phyloP scores from a whole-genome alignment of 2,888 invertebrate genomes.

The Margaritifera margaritifera region DNA sequence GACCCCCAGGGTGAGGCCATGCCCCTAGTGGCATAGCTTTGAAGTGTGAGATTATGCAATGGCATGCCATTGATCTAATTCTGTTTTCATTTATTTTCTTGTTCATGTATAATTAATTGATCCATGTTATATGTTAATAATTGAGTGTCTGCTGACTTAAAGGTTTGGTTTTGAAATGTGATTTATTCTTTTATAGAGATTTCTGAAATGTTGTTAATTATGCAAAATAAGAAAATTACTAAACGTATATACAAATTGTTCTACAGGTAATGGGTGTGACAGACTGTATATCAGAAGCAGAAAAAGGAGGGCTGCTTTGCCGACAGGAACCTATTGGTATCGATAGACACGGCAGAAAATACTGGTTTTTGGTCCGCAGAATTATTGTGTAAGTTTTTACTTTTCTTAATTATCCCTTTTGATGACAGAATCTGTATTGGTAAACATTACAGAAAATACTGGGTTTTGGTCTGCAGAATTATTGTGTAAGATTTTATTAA shows the following conservation, averaged over 20 bases:
- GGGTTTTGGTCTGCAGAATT: too few relatives aligned
- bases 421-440: background rate
- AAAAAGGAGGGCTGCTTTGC: constrained; percentile 91
- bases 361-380: constrained; percentile 95
- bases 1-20: too few relatives aligned
- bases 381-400: constrained; percentile 89
- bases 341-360: constrained; percentile 96
- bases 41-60: too few relatives aligned
- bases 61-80: background rate
- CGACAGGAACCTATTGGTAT: constrained; percentile 95
- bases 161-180: background rate
- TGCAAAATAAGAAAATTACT: background rate
- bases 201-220: background rate
- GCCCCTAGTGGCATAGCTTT: too few relatives aligned
- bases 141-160: background rate
- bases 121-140: background rate
- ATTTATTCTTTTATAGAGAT: background rate
- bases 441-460: background rate
- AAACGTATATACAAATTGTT: constrained; percentile 1
- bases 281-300: constrained; percentile 92
- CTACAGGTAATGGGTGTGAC: constrained; percentile 86
- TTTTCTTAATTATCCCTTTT: background rate
- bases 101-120: background rate
- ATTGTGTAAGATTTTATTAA: too few relatives aligned
- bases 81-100: background rate